Percentiles rank a stretch among this genome's conserved stretches.
Evolutionary conservation across 2,888 invertebrate species (phyloP).

Genomic region (Drepanosiphum platanoidis): DNA sequence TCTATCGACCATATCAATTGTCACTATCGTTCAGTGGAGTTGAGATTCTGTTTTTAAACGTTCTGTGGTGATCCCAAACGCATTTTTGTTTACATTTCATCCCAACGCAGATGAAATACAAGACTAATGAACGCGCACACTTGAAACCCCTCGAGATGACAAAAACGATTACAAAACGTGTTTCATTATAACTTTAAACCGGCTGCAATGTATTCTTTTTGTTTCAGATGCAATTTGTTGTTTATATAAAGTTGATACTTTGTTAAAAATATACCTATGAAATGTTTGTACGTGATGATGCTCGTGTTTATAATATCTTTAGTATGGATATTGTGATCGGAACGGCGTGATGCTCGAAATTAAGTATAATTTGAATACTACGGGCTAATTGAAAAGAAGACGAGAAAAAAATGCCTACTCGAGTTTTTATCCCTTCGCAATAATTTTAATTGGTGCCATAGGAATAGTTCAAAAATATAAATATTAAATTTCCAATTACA

Average conservation of each 20-base stretch:
- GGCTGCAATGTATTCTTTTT: not conserved
- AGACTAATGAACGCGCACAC: conserved; percentile 34
- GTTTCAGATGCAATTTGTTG: not conserved
- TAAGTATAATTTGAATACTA: too few relatives aligned
- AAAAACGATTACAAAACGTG: conserved; percentile 46
- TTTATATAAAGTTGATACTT: conserved; percentile 16
- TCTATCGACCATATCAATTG: not conserved
- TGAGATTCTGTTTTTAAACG: conserved; percentile 17
- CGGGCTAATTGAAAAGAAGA: not conserved
- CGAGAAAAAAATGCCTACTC: not conserved
- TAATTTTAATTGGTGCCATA: not conserved
- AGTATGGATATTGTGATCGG: not conserved
- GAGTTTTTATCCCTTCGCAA: not conserved
- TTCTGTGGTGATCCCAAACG: conserved; percentile 26
- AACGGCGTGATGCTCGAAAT: too few relatives aligned
- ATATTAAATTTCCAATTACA: not conserved
- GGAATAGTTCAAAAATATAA: not conserved
- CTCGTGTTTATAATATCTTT: not conserved
- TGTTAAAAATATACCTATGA: not conserved
- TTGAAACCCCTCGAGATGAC: conserved; percentile 52
- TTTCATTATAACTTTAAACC: conserved; percentile 24
- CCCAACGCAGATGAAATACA: conserved; percentile 1
- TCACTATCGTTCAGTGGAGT: not conserved
- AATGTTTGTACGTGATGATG: not conserved
- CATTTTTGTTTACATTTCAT: conserved; percentile 49